Conservation (phyloP, 2,797 vertebrate species). For the Malurus leucopterus region DNA sequence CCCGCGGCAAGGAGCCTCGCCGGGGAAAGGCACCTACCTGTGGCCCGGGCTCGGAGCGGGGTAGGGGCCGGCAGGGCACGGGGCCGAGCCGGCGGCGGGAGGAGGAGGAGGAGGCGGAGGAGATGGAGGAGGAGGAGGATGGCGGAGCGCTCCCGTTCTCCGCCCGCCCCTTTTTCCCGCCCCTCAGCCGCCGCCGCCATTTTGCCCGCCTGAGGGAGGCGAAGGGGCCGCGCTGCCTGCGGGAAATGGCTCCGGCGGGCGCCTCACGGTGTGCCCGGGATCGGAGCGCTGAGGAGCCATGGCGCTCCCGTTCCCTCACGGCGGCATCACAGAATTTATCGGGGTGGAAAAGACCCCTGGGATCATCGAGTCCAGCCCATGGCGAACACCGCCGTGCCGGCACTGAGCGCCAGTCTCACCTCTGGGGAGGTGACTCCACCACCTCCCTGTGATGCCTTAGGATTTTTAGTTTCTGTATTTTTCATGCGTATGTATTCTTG, state of each 20-base stretch:
- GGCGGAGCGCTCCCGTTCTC: background rate
- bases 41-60: background rate
- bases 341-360: background rate
- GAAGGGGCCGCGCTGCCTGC: fast-evolving
- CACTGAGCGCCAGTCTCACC: fast-evolving
- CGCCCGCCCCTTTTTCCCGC: background rate
- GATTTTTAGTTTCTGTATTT: too few species aligned
- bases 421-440: fast-evolving
- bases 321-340: fast-evolving
- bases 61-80: background rate
- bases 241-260: background rate
- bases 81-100: background rate
- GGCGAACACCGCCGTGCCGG: fast-evolving
- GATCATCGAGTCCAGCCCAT: fast-evolving
- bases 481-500: too few species aligned
- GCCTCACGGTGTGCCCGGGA: background rate
- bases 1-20: background rate
- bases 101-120: background rate
- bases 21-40: conserved; percentile 33
- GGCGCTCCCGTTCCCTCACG: background rate
- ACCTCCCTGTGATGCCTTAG: too few species aligned
- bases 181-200: background rate
- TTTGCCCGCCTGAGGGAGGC: background rate
- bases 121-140: background rate
- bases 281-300: background rate